These are phyloP conservation scores for Ciona savignyi DNA, from an alignment of 23 tunicate genomes.

Conservation along the genomic window DNA sequence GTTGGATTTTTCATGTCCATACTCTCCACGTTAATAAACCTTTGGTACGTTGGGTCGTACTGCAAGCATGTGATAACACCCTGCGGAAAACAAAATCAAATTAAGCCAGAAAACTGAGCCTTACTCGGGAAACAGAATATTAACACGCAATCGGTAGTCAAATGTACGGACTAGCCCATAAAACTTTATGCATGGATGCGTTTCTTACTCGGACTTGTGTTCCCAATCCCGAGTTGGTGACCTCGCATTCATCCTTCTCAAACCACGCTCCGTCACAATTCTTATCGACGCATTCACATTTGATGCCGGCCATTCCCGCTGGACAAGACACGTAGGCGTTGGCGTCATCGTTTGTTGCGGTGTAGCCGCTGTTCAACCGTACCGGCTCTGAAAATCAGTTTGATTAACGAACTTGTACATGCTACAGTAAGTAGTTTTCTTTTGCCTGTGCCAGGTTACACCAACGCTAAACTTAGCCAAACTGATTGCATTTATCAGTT, in stretches of 20 bases:
- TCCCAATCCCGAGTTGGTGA: constrained; percentile 9
- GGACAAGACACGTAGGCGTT: constrained; percentile 29
- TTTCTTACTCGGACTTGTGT: neutral
- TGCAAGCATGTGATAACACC: constrained; percentile 25
- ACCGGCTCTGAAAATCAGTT: too few relatives aligned
- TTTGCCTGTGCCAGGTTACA: too few relatives aligned
- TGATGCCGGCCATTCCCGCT: constrained; percentile 22
- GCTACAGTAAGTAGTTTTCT: too few relatives aligned
- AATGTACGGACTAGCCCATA: too few relatives aligned
- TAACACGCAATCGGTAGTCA: too few relatives aligned
- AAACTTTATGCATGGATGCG: too few relatives aligned
- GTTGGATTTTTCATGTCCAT: constrained; percentile 22
- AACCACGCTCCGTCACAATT: constrained; percentile 50
- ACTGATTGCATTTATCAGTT: too few relatives aligned
- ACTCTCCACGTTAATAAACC: constrained; percentile 34
- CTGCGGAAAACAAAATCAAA: too few relatives aligned
- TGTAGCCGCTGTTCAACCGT: constrained; percentile 8
- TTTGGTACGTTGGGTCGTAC: constrained; percentile 35
- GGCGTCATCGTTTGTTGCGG: constrained; percentile 21
- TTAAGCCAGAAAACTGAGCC: too few relatives aligned
- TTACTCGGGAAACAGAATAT: too few relatives aligned
- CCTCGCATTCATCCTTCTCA: constrained; percentile 27
- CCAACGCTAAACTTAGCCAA: too few relatives aligned
- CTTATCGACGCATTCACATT: constrained; percentile 22
- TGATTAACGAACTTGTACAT: too few relatives aligned